Conservation (phyloP, 2,888 invertebrate genomes). For the Scaptomyza flava region DNA sequence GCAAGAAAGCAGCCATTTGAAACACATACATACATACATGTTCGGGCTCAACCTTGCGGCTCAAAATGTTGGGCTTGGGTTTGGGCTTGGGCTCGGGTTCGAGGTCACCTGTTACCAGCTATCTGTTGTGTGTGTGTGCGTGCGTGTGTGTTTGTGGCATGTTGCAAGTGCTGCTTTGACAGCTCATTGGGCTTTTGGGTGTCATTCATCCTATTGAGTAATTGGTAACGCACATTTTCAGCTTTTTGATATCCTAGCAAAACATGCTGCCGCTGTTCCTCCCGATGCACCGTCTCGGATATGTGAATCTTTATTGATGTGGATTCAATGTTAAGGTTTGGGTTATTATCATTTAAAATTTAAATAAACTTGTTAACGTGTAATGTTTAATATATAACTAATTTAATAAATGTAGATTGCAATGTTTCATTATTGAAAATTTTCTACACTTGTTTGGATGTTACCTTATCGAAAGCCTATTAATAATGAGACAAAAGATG, state of each 20-base stretch:
- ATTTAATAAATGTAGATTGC: neutral
- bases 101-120: slow-evolving; percentile 54
- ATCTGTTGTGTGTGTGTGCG: slow-evolving; percentile 8
- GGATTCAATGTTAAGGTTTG: neutral
- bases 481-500: too few relatives aligned
- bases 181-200: slow-evolving; percentile 46
- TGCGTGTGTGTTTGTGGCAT: slow-evolving; percentile 22
- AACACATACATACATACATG: neutral
- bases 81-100: slow-evolving; percentile 8
- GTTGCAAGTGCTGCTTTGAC: slow-evolving; percentile 35
- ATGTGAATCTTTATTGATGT: neutral
- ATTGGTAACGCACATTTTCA: slow-evolving; percentile 38
- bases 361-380: neutral
- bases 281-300: neutral
- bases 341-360: neutral
- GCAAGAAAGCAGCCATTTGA: slow-evolving; percentile 10
- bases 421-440: neutral
- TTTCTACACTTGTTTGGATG: neutral
- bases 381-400: neutral
- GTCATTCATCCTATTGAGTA: slow-evolving; percentile 64
- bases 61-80: neutral
- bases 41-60: slow-evolving; percentile 18
- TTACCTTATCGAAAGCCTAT: too few relatives aligned
- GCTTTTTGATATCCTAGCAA: slow-evolving; percentile 7
- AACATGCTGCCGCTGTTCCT: neutral